phyloP scores from a whole-genome alignment of 1,140 invertebrate species.

The Steinernema feltiae region DNA sequence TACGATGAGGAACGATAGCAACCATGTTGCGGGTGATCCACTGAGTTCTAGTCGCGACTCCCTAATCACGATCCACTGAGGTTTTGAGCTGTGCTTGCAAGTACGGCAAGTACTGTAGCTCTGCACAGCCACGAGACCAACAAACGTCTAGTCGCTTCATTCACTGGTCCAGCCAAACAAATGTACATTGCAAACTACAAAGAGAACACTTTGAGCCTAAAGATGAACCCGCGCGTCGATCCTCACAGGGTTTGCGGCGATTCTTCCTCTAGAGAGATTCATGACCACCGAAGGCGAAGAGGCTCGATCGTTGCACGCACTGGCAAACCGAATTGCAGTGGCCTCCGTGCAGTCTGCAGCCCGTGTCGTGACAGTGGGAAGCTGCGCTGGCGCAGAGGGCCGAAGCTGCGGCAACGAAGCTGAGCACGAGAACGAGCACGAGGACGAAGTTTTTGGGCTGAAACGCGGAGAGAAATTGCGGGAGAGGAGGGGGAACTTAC shows the following conservation, averaged over 20 bases:
- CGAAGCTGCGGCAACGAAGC: too few relatives aligned
- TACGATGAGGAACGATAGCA: too few relatives aligned
- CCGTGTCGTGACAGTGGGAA: neutral
- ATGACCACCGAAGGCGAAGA: neutral
- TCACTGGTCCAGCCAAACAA: neutral
- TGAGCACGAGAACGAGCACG: neutral
- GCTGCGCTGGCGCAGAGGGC: neutral
- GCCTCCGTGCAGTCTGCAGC: neutral
- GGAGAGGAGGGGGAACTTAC: neutral
- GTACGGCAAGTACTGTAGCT: too few relatives aligned
- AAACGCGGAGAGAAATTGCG: neutral
- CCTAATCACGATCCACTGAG: too few relatives aligned
- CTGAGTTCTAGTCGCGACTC: too few relatives aligned
- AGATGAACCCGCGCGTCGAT: neutral
- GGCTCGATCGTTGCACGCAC: neutral
- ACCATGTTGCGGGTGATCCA: too few relatives aligned
- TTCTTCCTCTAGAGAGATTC: neutral
- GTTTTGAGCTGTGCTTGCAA: too few relatives aligned
- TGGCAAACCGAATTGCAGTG: neutral
- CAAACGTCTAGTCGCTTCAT: neutral
- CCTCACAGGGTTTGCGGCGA: neutral
- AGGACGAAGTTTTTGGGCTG: too few relatives aligned
- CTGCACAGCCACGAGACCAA: too few relatives aligned
- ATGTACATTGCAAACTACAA: neutral
- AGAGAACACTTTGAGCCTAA: neutral